Evolutionary conservation across 1,140 invertebrate species (phyloP).

Genomic region (Drosophila baimaii): DNA sequence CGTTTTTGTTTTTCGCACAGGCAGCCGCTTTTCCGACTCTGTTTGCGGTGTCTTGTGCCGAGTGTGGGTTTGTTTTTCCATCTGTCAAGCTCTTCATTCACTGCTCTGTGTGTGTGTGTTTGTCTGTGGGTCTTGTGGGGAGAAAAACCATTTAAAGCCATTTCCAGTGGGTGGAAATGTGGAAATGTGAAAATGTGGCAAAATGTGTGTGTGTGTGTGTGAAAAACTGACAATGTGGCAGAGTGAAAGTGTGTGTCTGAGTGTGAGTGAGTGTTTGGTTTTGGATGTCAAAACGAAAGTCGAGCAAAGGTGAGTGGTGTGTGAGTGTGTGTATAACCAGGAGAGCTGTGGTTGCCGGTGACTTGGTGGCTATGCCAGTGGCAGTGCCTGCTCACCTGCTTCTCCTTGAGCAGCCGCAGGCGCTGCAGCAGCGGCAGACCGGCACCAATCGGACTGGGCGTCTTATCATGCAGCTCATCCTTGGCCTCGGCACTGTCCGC

Average conservation of each 20-base stretch:
- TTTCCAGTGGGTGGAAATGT: constrained; percentile 19
- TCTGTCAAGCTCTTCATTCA: constrained; percentile 56
- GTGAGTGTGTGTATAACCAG: constrained; percentile 16
- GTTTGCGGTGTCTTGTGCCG: neutral
- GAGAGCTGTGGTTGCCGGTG: constrained; percentile 31
- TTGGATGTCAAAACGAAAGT: constrained; percentile 22
- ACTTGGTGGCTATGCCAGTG: constrained; percentile 15
- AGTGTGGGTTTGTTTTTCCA: constrained; percentile 33
- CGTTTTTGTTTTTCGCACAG: neutral
- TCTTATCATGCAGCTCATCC: constrained; percentile 86
- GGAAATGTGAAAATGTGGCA: constrained; percentile 1
- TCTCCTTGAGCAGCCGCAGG: constrained; percentile 92
- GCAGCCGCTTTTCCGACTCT: constrained; percentile 13
- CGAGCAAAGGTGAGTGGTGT: constrained; percentile 19
- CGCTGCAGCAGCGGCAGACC: constrained; percentile 92
- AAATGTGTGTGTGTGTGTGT: constrained; percentile 12
- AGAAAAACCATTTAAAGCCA: constrained; percentile 68
- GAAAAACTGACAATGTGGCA: neutral
- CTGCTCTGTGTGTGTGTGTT: constrained; percentile 38
- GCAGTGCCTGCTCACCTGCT: constrained; percentile 87
- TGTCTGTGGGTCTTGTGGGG: constrained; percentile 41
- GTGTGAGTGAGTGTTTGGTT: constrained; percentile 8
- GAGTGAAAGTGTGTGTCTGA: constrained; percentile 3
- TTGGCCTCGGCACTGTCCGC: constrained; percentile 85
- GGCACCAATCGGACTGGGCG: constrained; percentile 89